Percentiles rank a stretch among this genome's conserved stretches.
These are phyloP conservation scores for Tanaodytes sp. DNA, from an alignment of 2,888 invertebrate species.

Conservation along the genomic window DNA sequence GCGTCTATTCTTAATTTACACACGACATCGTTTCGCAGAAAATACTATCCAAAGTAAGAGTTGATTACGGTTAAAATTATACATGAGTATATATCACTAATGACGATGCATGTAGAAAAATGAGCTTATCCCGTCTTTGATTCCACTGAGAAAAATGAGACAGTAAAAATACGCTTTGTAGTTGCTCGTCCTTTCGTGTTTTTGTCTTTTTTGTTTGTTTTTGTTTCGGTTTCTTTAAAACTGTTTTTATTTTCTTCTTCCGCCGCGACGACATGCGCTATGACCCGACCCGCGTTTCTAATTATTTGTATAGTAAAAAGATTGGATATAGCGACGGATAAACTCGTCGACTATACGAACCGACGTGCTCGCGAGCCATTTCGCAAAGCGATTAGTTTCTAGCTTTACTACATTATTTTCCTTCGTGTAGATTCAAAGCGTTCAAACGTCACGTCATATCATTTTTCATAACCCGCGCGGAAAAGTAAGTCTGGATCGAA, in stretches of 20 bases:
- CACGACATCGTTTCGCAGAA: conserved; percentile 45
- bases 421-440: conserved; percentile 67
- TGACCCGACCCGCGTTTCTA: conserved; percentile 9
- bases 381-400: no score
- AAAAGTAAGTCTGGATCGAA: no score
- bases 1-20: conserved; percentile 43
- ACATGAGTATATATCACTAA: conserved; percentile 54
- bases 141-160: conserved; percentile 55
- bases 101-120: conserved; percentile 73
- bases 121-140: conserved; percentile 71
- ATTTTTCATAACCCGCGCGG: no score
- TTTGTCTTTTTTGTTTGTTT: no score
- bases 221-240: no score
- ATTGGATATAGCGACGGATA: not conserved
- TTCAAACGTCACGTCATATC: conserved; percentile 68
- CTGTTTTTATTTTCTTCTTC: no score
- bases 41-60: conserved; percentile 42
- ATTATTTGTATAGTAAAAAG: conserved; percentile 17
- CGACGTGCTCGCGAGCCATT: conserved; percentile 16
- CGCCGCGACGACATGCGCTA: conserved; percentile 19
- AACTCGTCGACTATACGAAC: conserved; percentile 13
- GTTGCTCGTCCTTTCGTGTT: not conserved
- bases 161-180: conserved; percentile 33
- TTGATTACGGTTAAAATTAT: conserved; percentile 41
- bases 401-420: conserved; percentile 39